Conservation (phyloP, 2,113 vertebrate genomes). For the Bubo blakistoni region DNA sequence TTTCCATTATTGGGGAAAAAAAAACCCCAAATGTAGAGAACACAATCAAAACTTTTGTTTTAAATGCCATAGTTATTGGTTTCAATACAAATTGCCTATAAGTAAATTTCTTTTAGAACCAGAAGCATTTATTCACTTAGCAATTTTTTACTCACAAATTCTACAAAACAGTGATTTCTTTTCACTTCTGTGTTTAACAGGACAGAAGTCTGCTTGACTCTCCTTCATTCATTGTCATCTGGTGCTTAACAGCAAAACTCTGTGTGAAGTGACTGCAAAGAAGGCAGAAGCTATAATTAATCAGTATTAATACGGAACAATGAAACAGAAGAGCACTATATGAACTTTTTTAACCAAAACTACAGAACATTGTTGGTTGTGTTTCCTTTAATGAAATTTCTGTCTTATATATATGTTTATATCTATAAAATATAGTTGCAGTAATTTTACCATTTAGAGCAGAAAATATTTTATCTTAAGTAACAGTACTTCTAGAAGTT, state of each 20-base stretch:
- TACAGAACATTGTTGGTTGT: not conserved
- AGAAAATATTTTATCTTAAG: not conserved
- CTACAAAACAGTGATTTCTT: not conserved
- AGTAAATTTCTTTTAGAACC: not conserved
- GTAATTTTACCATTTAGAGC: not conserved
- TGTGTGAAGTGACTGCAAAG: not conserved
- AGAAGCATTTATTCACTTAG: not conserved
- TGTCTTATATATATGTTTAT: not conserved
- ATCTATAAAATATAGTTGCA: not conserved
- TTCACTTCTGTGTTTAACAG: not conserved
- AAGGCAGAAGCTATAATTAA: not conserved
- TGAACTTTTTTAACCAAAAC: fast-evolving
- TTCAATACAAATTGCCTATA: not conserved
- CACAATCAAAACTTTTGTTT: not conserved
- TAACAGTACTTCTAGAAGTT: not conserved
- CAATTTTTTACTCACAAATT: not conserved
- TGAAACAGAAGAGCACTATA: not conserved
- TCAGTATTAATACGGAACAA: not conserved
- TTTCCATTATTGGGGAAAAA: not conserved
- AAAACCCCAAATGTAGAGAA: not conserved
- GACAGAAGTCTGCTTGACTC: not conserved
- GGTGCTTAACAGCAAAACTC: not conserved
- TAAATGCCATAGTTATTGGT: not conserved
- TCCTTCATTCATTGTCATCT: not conserved
- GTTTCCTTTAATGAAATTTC: not conserved